These are phyloP conservation scores for Trichechus manatus DNA, from an alignment of 2,113 vertebrate genomes.

Conservation along the genomic window DNA sequence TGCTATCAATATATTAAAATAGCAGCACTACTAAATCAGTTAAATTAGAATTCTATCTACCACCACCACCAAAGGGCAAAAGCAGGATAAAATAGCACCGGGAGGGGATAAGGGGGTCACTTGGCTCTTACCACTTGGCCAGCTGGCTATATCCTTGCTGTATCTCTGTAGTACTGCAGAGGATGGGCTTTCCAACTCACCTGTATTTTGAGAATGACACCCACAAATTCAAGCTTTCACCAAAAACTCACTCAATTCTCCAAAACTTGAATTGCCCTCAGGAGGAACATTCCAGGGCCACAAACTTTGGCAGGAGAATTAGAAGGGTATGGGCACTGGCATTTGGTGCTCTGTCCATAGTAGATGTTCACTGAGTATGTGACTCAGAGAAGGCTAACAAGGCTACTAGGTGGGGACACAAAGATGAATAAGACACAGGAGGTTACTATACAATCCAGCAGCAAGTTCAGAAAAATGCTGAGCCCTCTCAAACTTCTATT, in stretches of 20 bases:
- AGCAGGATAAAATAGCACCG: neutral
- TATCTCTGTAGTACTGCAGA: constrained; percentile 74
- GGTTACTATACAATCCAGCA: neutral
- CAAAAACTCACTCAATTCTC: neutral
- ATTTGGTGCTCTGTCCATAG: neutral
- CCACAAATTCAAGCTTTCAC: constrained; percentile 70
- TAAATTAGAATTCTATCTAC: constrained; percentile 32
- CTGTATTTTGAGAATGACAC: constrained; percentile 81
- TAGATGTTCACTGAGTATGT: neutral
- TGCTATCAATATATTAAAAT: neutral
- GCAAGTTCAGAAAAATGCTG: neutral
- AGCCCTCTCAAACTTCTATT: neutral
- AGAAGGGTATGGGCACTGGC: neutral
- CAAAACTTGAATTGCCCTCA: neutral
- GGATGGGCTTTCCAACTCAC: constrained; percentile 71
- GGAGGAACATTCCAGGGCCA: neutral
- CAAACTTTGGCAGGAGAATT: neutral
- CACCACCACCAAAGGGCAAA: constrained; percentile 46
- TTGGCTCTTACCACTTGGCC: constrained; percentile 76
- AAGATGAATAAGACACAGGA: neutral
- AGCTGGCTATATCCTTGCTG: constrained; percentile 59
- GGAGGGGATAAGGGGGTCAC: neutral
- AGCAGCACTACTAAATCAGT: constrained; percentile 10
- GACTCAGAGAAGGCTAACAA: neutral
- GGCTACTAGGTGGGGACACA: neutral